These are phyloP conservation scores for Nomada lathburiana DNA, from an alignment of 2,888 invertebrate genomes.

Conservation along the genomic window DNA sequence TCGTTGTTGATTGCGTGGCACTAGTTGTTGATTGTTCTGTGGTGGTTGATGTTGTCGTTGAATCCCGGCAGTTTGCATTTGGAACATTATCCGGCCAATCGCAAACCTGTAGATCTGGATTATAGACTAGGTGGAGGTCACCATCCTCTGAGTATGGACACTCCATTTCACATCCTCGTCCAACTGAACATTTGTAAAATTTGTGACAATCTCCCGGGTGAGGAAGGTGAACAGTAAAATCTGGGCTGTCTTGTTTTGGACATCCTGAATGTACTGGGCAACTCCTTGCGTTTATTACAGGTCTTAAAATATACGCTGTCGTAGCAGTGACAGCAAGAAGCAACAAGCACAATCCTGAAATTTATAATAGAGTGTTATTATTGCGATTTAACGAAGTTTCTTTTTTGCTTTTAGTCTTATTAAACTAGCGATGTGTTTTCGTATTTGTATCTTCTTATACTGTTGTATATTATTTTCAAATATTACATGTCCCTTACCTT, in stretches of 20 bases:
- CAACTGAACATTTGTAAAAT: slow-evolving; percentile 54
- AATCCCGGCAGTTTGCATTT: not conserved
- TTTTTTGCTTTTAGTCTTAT: too few relatives aligned
- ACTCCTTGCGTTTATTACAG: not conserved
- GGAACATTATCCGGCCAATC: slow-evolving; percentile 63
- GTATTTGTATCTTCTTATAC: not conserved
- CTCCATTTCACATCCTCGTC: slow-evolving; percentile 26
- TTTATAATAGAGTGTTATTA: not conserved
- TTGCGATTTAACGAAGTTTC: too few relatives aligned
- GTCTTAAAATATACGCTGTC: not conserved
- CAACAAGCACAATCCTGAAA: slow-evolving; percentile 17
- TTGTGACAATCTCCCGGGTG: not conserved
- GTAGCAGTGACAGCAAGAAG: not conserved
- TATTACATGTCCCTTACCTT: slow-evolving; percentile 13
- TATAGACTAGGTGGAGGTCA: slow-evolving; percentile 51
- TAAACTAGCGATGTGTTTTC: not conserved
- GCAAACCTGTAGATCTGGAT: slow-evolving; percentile 67
- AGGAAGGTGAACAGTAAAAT: not conserved
- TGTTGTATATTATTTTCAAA: not conserved
- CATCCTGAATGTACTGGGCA: not conserved
- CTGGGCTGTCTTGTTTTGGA: not conserved
- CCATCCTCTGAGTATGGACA: slow-evolving; percentile 56
- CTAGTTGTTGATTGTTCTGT: too few relatives aligned
- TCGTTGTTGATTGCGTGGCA: too few relatives aligned
- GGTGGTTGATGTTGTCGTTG: too few relatives aligned